Conservation (phyloP, 1,140 invertebrate species). For the Proctacanthus coquilletti region DNA sequence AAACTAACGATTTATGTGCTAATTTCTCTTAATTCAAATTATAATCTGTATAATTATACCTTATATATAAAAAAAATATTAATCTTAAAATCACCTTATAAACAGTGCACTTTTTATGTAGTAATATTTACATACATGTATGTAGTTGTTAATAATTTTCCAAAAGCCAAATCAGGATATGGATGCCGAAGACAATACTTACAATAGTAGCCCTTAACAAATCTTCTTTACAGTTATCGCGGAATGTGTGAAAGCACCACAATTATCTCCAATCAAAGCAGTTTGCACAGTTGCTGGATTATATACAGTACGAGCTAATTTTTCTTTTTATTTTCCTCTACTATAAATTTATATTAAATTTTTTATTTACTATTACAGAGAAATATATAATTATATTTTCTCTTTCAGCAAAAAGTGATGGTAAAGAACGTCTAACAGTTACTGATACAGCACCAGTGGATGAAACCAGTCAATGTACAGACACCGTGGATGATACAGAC, state of each 20-base stretch:
- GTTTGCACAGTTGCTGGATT: slow-evolving; percentile 28
- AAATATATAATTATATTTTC: slow-evolving; percentile 1
- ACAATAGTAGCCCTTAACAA: background rate
- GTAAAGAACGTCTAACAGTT: slow-evolving; percentile 23
- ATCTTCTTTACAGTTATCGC: background rate
- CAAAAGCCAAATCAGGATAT: no score
- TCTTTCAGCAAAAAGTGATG: slow-evolving; percentile 24
- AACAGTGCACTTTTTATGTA: no score
- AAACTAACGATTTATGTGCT: no score
- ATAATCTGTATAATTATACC: no score
- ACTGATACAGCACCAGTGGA: slow-evolving; percentile 23
- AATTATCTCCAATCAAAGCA: slow-evolving; percentile 19
- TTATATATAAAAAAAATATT: no score
- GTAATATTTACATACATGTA: no score
- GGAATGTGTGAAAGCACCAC: slow-evolving; percentile 25
- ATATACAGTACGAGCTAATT: slow-evolving; percentile 23
- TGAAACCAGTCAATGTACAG: slow-evolving; percentile 2
- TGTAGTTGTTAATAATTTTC: no score
- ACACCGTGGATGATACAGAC: slow-evolving; percentile 36
- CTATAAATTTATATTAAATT: no score
- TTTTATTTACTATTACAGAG: no score
- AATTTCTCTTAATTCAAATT: no score
- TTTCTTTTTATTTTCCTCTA: background rate
- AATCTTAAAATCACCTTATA: no score
- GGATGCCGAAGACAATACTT: no score